These are phyloP conservation scores for Neopipo cinnamomea DNA, from an alignment of 2,113 vertebrate genomes.

Conservation along the genomic window DNA sequence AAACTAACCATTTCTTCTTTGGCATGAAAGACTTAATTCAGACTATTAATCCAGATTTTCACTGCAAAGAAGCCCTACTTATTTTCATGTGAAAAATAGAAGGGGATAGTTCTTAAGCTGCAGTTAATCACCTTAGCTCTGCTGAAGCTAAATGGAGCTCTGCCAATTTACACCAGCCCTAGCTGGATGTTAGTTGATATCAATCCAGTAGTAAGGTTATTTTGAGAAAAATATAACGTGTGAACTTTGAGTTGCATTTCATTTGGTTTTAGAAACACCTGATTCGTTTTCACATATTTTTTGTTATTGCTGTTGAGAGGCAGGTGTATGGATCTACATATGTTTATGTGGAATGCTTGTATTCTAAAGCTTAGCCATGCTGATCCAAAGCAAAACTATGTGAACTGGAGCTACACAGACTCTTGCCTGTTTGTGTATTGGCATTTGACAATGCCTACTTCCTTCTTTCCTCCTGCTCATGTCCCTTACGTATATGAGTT, in stretches of 20 bases:
- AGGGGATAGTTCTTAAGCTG: slow-evolving; percentile 52
- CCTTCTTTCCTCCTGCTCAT: not conserved
- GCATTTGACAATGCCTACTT: not conserved
- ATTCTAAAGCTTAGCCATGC: not conserved
- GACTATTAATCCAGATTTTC: slow-evolving; percentile 58
- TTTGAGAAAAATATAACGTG: not conserved
- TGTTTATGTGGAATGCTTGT: not conserved
- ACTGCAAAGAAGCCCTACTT: slow-evolving; percentile 45
- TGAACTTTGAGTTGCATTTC: not conserved
- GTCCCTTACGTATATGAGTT: not conserved
- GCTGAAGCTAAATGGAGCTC: slow-evolving; percentile 32
- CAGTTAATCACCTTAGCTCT: slow-evolving; percentile 52
- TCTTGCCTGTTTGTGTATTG: not conserved
- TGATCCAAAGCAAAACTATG: not conserved
- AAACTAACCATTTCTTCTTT: not conserved
- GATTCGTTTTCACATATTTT: not conserved
- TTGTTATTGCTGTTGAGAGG: not conserved
- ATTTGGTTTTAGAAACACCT: not conserved
- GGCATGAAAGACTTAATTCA: slow-evolving; percentile 17
- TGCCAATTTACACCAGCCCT: slow-evolving; percentile 3
- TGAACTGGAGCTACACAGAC: not conserved
- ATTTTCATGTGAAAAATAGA: slow-evolving; percentile 65
- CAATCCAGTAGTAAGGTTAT: not conserved
- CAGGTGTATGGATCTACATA: not conserved
- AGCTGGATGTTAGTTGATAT: not conserved